Percentiles rank a stretch among this genome's conserved stretches.
phyloP scores from a whole-genome alignment of 2,113 vertebrate genomes.

The Tyrannus savana region DNA sequence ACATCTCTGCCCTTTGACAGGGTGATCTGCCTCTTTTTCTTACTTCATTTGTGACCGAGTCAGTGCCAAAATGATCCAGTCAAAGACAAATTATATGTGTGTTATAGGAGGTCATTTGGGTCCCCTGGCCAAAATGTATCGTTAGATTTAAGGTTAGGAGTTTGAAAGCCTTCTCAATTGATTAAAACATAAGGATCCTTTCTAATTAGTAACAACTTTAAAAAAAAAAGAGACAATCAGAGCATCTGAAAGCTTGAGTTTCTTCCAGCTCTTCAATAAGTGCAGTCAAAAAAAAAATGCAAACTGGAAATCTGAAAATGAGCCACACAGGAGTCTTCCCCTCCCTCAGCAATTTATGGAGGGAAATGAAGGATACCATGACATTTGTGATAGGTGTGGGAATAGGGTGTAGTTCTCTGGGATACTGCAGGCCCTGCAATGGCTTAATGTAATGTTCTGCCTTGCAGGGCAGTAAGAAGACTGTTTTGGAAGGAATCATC shows the following conservation, averaged over 20 bases:
- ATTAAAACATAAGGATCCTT: neutral
- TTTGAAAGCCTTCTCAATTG: slow-evolving; percentile 5
- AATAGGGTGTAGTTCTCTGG: neutral
- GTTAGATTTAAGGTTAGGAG: neutral
- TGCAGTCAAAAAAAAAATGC: neutral
- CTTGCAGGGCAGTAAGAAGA: slow-evolving; percentile 89
- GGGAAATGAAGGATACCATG: neutral
- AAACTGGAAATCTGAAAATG: neutral
- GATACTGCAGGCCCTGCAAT: neutral
- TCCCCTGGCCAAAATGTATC: neutral
- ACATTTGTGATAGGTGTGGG: neutral
- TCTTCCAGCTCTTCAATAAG: neutral
- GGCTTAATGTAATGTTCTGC: neutral
- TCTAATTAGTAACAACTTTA: neutral
- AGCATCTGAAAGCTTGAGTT: neutral
- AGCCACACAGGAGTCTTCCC: neutral
- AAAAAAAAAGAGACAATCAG: neutral
- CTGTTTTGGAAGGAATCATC: slow-evolving; percentile 88
- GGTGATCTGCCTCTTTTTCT: neutral
- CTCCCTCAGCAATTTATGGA: neutral
- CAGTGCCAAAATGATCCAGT: neutral
- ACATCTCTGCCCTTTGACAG: neutral
- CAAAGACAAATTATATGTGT: neutral
- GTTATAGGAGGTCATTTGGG: neutral
- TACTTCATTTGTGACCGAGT: neutral